Conservation (phyloP, 2,113 vertebrate genomes). For the Chloroceryle aenea region DNA sequence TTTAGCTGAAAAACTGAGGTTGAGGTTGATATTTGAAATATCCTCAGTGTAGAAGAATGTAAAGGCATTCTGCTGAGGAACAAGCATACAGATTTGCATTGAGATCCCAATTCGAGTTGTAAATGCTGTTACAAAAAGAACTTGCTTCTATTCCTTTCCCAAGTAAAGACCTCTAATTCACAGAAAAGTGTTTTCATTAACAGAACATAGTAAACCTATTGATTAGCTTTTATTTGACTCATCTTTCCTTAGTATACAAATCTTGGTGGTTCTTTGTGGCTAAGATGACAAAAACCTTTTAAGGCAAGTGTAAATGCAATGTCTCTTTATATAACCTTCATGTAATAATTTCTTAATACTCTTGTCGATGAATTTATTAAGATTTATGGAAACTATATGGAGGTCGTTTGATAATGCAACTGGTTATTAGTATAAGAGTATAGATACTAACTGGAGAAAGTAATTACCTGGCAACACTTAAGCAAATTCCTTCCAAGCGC, state of each 20-base stretch:
- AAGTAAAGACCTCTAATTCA: neutral
- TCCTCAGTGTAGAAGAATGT: neutral
- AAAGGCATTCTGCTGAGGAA: neutral
- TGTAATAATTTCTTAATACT: slow-evolving; percentile 59
- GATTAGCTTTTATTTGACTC: slow-evolving; percentile 30
- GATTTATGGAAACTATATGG: slow-evolving; percentile 33
- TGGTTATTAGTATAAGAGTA: slow-evolving; percentile 19
- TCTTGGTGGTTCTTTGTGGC: neutral
- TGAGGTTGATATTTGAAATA: neutral
- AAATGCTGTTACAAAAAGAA: neutral
- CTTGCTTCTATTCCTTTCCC: neutral
- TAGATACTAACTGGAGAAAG: slow-evolving; percentile 17
- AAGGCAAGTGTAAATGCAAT: slow-evolving; percentile 17
- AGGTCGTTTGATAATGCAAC: slow-evolving; percentile 35
- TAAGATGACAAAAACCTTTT: slow-evolving; percentile 16
- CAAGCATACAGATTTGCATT: neutral
- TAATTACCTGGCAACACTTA: slow-evolving; percentile 48
- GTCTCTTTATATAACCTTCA: slow-evolving; percentile 39
- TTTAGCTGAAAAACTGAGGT: neutral
- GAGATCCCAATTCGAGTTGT: neutral
- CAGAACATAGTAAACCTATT: neutral
- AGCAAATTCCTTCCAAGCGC: slow-evolving; percentile 36
- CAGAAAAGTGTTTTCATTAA: neutral
- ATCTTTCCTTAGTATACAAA: neutral
- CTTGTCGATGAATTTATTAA: neutral